These are phyloP conservation scores for Camelus bactrianus DNA, from an alignment of 2,113 vertebrate species.

Conservation along the genomic window DNA sequence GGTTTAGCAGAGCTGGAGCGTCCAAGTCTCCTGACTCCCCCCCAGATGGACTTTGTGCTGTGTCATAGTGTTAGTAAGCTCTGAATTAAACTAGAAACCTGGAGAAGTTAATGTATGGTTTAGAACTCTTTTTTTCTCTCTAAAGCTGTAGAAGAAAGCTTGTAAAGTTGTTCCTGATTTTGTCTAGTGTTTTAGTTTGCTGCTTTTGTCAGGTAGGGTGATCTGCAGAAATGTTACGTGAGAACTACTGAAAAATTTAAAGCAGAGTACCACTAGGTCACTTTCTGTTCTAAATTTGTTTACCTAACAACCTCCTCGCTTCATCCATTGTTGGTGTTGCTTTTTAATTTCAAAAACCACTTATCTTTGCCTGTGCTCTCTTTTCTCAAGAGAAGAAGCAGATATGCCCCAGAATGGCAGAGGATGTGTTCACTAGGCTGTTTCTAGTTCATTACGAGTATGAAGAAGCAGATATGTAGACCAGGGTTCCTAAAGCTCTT, in stretches of 20 bases:
- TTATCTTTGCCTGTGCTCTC: not conserved
- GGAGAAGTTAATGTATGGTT: not conserved
- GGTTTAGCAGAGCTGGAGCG: not conserved
- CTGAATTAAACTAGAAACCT: not conserved
- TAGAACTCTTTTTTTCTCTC: not conserved
- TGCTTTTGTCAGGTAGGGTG: not conserved
- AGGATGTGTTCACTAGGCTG: not conserved
- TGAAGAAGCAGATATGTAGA: not conserved
- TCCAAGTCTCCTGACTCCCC: not conserved
- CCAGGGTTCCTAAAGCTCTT: not conserved
- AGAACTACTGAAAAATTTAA: not conserved
- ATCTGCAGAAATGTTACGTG: not conserved
- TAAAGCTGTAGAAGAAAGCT: not conserved
- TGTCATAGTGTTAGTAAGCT: not conserved
- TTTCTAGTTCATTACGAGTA: not conserved
- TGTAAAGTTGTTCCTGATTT: not conserved
- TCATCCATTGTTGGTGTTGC: not conserved
- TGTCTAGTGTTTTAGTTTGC: not conserved
- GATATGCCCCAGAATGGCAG: not conserved
- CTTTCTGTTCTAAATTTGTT: not conserved
- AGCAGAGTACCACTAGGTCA: not conserved
- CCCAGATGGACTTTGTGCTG: not conserved
- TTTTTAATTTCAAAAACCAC: constrained; percentile 28
- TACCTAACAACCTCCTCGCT: not conserved
- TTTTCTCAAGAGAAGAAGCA: not conserved